phyloP scores from a whole-genome alignment of 2,888 invertebrate species.

The Bedellia somnulentella region DNA sequence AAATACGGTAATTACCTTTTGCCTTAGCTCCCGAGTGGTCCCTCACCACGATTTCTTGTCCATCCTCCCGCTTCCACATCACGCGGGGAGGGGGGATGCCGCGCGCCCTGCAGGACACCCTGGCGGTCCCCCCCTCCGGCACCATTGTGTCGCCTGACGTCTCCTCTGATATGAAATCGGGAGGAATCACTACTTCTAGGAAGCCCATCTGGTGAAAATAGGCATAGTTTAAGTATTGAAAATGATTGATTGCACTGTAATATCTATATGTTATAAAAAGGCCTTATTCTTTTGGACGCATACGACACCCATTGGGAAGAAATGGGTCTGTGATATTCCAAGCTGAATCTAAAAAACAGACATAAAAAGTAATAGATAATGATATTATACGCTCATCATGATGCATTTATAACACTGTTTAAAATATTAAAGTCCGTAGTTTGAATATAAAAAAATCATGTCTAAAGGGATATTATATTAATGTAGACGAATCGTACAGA shows the following conservation, averaged over 20 bases:
- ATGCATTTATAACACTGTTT: too few relatives aligned
- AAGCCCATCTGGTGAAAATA: constrained; percentile 73
- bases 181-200: constrained; percentile 79
- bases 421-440: too few relatives aligned
- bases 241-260: constrained; percentile 1
- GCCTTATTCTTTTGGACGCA: too few relatives aligned
- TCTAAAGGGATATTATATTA: too few relatives aligned
- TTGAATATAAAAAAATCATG: too few relatives aligned
- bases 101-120: constrained; percentile 65
- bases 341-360: too few relatives aligned
- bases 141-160: constrained; percentile 82
- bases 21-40: constrained; percentile 63
- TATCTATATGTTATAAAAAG: too few relatives aligned
- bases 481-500: too few relatives aligned
- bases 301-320: too few relatives aligned
- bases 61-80: constrained; percentile 78
- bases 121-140: constrained; percentile 70
- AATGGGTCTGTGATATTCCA: too few relatives aligned
- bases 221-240: constrained; percentile 9
- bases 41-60: constrained; percentile 71
- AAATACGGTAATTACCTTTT: constrained; percentile 46
- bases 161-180: constrained; percentile 77
- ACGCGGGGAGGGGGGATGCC: constrained; percentile 75
- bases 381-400: too few relatives aligned
- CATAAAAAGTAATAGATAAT: too few relatives aligned